Evolutionary conservation across 2,797 vertebrate genomes (phyloP), one percentile per base, ranked within the genome.

Genomic region (Sorex maritimensis): DNA sequence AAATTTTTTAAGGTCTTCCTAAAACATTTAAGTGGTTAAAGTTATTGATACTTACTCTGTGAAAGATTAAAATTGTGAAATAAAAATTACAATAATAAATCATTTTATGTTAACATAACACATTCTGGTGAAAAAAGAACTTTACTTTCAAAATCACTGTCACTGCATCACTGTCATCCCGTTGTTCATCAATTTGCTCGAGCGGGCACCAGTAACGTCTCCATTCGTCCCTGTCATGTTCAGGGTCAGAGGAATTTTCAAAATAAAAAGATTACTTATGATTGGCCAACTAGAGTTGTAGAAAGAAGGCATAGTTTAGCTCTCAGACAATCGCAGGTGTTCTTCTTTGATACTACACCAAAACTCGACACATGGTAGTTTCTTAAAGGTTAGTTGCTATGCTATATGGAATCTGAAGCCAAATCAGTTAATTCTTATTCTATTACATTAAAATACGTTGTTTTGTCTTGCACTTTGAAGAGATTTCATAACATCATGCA

Each of bases 291-390:
- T 8, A 65, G 17, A 74, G 34, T 94, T 95, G 58, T 28, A 89
- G 81, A 87, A 80, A 3, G 58, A 38, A 65, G 24, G 21, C 67
- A 46, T 85, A 82, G 86, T 95, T 95, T 94, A 77, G n/a, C 23
- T 90, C 95, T 90, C 41, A 92, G n/a, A 93, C 80, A 90, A 93
- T 55, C 84, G 17, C 90, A 46, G 11, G 17, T 78, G 81, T 84
- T 95, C 90, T 89, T 94, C 84, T 93, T 87, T 87, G 19, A 79
- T 89, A 77, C 15, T 79, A 94, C 21, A 61, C 68, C 65, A 77
- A 65, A 94, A 90, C 44, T 90, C 15, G 1, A 95, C 73, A 88
- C 17, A 44, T 2, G 38, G 23, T 84, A 93, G 61, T 92, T 93
- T 91, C 78, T 67, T 89, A 90, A 96, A 81, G 55, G 41, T 93